These are phyloP conservation scores for Willisornis vidua DNA, from an alignment of 2,113 vertebrate species.

Conservation along the genomic window DNA sequence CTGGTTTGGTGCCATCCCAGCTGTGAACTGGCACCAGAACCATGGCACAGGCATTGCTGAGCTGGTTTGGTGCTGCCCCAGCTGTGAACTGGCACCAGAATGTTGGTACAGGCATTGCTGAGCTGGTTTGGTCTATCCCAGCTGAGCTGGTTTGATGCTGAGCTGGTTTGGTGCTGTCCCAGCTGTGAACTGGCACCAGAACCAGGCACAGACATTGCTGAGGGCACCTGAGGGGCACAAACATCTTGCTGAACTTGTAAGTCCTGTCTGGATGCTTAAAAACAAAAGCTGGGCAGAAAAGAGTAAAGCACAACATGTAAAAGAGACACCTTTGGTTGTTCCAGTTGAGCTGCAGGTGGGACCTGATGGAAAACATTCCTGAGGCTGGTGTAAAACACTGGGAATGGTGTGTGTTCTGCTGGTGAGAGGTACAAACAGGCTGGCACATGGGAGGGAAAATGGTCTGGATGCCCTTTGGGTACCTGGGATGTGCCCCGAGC, in stretches of 20 bases:
- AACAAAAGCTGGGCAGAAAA: neutral
- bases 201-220: too few relatives aligned
- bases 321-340: neutral
- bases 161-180: too few relatives aligned
- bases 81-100: neutral
- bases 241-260: neutral
- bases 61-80: too few relatives aligned
- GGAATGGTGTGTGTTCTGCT: neutral
- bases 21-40: too few relatives aligned
- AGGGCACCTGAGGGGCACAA: neutral
- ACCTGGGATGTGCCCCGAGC: neutral
- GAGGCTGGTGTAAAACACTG: neutral
- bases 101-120: too few relatives aligned
- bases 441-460: accelerated
- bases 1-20: too few relatives aligned
- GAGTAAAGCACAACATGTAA: neutral
- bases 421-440: neutral
- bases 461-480: accelerated
- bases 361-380: accelerated
- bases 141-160: too few relatives aligned
- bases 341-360: too few relatives aligned
- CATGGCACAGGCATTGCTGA: too few relatives aligned
- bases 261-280: neutral
- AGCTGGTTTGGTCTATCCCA: too few relatives aligned
- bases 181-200: too few relatives aligned